Base-by-base conservation (phyloP, 2,113 vertebrate genomes). In the Seriola dumerili region DNA sequence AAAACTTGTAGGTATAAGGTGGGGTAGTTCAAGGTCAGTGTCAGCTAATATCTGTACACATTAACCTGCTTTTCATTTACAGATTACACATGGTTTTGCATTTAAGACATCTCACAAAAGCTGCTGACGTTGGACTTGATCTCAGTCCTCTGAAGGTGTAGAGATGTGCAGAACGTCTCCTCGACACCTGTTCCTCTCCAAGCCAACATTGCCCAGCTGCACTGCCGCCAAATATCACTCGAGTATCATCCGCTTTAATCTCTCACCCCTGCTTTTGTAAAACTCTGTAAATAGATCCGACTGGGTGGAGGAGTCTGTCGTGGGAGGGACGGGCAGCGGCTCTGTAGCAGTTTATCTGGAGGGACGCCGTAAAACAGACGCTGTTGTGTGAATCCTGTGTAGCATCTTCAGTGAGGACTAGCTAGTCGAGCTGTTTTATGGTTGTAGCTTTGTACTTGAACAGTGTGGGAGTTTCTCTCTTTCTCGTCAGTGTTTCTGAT, bases 231-330 rank as follows among this genome's bases (percentile, higher is more conserved):
- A 54, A 52, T 44, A 32, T 58, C 25, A 85, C 78, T 76, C 6
- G 9, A 54, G 11, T 2, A 17, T 77, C 78, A 25, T 38, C 58
- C 0, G 85, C 85, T 89, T 88, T 25, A 55, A 70, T 44, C 59
- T 76, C 42, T 70, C 63, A 17, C 40, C 66, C 44, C 63, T 64
- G 74, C 84, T 85, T 83, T 78, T 82, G 54, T 88, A 82, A 85
- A 76, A 72, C 16, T 74, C 48, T 93, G 91, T 92, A 93, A 89
- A 91, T 91, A 92, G 52, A 73, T 23, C 13, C 0, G 63, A 44
- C 32, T 10, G 76, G 66, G 69, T 32, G 65, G 65, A 13, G 63
- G 42, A 62, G 64, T 32, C 19, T 19, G 70, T 67, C 55, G 9
- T 44, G 1, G 34, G 42, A 40, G 72, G 64, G 17, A 57, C 52